These are phyloP conservation scores for Pungitius pungitius DNA, from an alignment of 2,113 vertebrate species.

Conservation along the genomic window DNA sequence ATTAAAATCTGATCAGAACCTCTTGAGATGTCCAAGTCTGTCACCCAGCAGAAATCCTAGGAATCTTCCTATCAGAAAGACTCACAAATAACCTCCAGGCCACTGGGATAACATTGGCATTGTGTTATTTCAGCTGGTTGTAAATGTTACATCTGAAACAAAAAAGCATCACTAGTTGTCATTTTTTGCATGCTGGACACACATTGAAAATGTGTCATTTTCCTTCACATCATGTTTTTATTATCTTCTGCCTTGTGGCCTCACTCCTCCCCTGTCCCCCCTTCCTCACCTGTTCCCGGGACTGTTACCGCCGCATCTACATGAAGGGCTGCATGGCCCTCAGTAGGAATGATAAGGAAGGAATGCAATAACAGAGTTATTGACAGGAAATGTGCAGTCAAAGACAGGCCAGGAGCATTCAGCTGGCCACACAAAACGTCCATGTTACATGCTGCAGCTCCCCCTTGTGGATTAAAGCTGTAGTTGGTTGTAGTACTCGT, in stretches of 20 bases:
- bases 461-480: slow-evolving; percentile 49
- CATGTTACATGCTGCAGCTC: slow-evolving; percentile 45
- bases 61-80: slow-evolving; percentile 20
- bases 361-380: slow-evolving; percentile 41
- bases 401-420: slow-evolving; percentile 14
- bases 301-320: slow-evolving; percentile 24
- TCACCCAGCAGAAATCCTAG: slow-evolving; percentile 28
- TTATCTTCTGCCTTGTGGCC: slow-evolving; percentile 9
- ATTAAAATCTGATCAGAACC: slow-evolving; percentile 60
- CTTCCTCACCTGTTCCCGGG: slow-evolving; percentile 13
- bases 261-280: slow-evolving; percentile 9
- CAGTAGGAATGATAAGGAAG: slow-evolving; percentile 9
- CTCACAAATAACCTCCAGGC: not conserved
- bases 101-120: not conserved
- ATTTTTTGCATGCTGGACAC: not conserved
- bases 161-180: not conserved
- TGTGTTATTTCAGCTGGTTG: not conserved
- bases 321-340: slow-evolving; percentile 17
- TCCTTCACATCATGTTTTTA: not conserved
- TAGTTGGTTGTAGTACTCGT: not conserved
- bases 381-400: slow-evolving; percentile 46
- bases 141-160: not conserved
- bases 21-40: slow-evolving; percentile 40
- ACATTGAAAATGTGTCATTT: not conserved
- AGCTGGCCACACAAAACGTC: not conserved